Evolutionary conservation across 1,140 invertebrate genomes (phyloP), one percentile per base, ranked within the genome.

Genomic region (Musca vetustissima): DNA sequence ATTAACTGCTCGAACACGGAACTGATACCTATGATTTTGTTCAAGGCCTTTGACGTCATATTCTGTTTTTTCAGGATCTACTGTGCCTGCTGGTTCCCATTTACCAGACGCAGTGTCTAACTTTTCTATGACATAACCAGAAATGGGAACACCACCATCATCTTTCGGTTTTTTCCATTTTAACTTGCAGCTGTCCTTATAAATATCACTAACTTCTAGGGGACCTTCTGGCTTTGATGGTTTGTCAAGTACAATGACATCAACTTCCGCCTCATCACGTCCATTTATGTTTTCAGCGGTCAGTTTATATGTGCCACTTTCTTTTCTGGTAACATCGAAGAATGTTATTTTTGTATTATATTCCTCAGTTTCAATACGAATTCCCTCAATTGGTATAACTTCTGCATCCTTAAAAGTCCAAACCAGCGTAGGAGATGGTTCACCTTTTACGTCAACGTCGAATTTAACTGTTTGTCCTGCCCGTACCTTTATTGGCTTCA

Each of bases 141-240:
- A 92, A 57, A 99, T 86, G 6, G 97, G 96, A 36, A 96, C 84
- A 55, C 96, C 96, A 68, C 97, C 97, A 75, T 98, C 95, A 81
- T 99, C 96, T 81, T 93, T 93, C 9, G 97, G 94, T 77, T 94
- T 94, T 17, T 94, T 93, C 98, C 98, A 99, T 73, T 93, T 91
- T 6, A 99, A 84, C 78, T 96, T 98, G 78, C 94, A 96, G 25
- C 94, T 93, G 78, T 98, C 96, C 69, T 97, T 98, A 78, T 97
- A 93, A 0, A 99, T 89, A 80, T 98, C 95, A 0, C 87, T 89
- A 4, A 97, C 93, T 82, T 97, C 94, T 1, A 99, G 81, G 1
- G 97, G 97, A 52, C 96, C 97, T 85, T 97, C 94, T 0, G 97
- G 97, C 75, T 93, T 92, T 49, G 91, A 90, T 65, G 98, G 98